Conservation (phyloP, 2,113 vertebrate species). For the Odocoileus hemionus region DNA sequence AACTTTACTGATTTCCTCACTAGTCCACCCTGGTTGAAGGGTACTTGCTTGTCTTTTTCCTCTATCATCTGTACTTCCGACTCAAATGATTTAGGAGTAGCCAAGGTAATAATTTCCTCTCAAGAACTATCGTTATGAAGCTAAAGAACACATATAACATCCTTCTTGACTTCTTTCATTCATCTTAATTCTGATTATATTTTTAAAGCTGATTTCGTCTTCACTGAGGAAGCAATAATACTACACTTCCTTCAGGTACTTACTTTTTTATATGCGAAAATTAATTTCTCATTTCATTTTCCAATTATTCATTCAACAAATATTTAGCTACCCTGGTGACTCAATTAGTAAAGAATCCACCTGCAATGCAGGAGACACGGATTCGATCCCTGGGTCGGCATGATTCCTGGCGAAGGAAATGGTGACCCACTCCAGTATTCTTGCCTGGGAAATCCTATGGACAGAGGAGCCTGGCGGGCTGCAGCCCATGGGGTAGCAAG, state of each 20-base stretch:
- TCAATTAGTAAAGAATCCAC: background rate
- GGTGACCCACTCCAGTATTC: background rate
- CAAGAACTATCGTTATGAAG: conserved; percentile 51
- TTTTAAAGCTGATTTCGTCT: conserved; percentile 40
- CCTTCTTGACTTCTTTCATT: conserved; percentile 53
- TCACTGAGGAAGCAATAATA: conserved; percentile 37
- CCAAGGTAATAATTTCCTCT: conserved; percentile 60
- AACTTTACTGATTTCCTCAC: background rate
- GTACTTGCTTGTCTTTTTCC: conserved; percentile 44
- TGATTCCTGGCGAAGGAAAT: background rate
- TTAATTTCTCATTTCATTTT: conserved; percentile 30
- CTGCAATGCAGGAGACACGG: background rate
- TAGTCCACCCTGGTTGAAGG: background rate
- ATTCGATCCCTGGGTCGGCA: background rate
- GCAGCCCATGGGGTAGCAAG: background rate
- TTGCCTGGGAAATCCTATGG: background rate
- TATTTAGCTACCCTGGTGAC: background rate
- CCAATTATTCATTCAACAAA: conserved; percentile 42
- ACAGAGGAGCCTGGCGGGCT: background rate
- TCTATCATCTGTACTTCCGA: conserved; percentile 57
- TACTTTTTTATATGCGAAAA: conserved; percentile 40
- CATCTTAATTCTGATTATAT: conserved; percentile 35
- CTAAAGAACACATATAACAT: conserved; percentile 46
- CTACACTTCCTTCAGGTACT: background rate
- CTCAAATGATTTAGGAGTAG: conserved; percentile 38